These are phyloP conservation scores for Cricetomys ansorgei DNA, from an alignment of 2,113 vertebrate species.

Conservation along the genomic window DNA sequence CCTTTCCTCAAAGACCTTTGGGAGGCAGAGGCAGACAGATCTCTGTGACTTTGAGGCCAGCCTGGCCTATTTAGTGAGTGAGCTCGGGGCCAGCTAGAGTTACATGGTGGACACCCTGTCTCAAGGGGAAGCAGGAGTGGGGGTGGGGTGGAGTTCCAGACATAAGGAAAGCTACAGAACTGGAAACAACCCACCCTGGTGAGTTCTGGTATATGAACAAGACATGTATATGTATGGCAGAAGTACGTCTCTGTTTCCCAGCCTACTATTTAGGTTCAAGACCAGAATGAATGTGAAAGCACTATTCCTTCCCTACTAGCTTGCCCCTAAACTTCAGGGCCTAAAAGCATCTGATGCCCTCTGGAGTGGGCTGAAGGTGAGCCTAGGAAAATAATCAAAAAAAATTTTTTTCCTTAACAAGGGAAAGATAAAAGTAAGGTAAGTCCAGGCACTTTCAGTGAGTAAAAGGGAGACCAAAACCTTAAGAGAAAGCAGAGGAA, in stretches of 20 bases:
- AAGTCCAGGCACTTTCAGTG: not conserved
- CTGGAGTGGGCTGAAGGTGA: not conserved
- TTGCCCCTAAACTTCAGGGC: no score
- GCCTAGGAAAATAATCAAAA: not conserved
- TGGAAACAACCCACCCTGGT: not conserved
- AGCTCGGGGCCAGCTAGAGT: not conserved
- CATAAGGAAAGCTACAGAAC: not conserved
- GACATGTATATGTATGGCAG: no score
- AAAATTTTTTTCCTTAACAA: not conserved
- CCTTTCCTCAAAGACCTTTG: not conserved
- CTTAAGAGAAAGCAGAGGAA: not conserved
- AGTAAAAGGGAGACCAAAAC: no score
- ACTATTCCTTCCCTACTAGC: not conserved
- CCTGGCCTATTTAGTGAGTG: not conserved
- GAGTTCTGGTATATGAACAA: not conserved
- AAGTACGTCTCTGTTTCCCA: not conserved
- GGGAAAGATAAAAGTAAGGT: not conserved
- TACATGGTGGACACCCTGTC: not conserved
- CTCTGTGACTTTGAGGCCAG: not conserved
- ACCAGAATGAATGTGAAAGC: not conserved
- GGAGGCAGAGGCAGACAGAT: not conserved
- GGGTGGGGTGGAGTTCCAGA: not conserved
- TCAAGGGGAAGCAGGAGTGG: not conserved
- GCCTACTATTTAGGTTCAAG: not conserved
- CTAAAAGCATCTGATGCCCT: not conserved